These are phyloP conservation scores for Hirtodrosophila confusa DNA, from an alignment of 2,888 invertebrate species.

Conservation along the genomic window DNA sequence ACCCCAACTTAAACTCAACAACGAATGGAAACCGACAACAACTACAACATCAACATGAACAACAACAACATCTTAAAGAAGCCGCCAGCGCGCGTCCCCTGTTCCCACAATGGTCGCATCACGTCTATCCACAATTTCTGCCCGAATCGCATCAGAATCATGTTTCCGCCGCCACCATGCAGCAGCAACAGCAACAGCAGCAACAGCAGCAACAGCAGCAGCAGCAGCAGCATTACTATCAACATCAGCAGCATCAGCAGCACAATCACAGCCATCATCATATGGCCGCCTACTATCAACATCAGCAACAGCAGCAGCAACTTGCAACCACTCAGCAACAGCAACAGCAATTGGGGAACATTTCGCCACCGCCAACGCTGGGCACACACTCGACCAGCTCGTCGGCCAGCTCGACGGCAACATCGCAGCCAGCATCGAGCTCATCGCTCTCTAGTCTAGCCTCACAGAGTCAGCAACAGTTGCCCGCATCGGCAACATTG, in stretches of 20 bases:
- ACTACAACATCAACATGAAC: slow-evolving; percentile 19
- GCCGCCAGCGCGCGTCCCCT: slow-evolving; percentile 88
- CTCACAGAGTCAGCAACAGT: slow-evolving; percentile 80
- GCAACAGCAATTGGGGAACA: slow-evolving; percentile 65
- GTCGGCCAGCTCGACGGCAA: slow-evolving; percentile 82
- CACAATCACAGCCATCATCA: slow-evolving; percentile 75
- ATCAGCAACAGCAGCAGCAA: slow-evolving; percentile 67
- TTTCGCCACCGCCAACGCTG: slow-evolving; percentile 78
- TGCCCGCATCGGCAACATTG: slow-evolving; percentile 57
- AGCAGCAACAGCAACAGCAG: slow-evolving; percentile 83
- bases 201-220: slow-evolving; percentile 81
- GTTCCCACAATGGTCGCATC: slow-evolving; percentile 97
- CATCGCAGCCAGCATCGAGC: slow-evolving; percentile 83
- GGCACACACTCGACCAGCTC: slow-evolving; percentile 80
- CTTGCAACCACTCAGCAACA: slow-evolving; percentile 48
- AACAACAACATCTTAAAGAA: slow-evolving; percentile 65
- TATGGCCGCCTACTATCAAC: slow-evolving; percentile 72
- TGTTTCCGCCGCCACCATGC: slow-evolving; percentile 84
- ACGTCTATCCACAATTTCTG: slow-evolving; percentile 97
- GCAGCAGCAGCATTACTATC: slow-evolving; percentile 78
- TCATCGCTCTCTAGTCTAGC: slow-evolving; percentile 82
- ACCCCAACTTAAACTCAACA: slow-evolving; percentile 6
- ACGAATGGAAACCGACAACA: slow-evolving; percentile 5
- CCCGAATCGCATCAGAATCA: slow-evolving; percentile 94
- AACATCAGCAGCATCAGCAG: slow-evolving; percentile 64